Conservation (phyloP, 2,113 vertebrate species). For the Alligator mississippiensis region DNA sequence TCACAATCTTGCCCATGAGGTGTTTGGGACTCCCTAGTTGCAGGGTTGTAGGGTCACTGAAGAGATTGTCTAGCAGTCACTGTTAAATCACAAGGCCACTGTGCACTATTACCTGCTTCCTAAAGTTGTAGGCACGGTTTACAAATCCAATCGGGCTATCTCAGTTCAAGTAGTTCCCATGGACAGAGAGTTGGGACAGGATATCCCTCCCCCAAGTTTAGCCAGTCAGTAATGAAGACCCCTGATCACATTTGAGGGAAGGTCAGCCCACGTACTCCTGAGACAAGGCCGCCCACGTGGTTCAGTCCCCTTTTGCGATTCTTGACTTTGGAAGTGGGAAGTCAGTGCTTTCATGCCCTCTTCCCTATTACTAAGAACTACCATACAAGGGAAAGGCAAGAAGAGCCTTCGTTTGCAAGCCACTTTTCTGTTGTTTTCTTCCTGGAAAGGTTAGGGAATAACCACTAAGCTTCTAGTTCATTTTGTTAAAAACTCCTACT, state of each 20-base stretch:
- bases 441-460: no score
- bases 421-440: background rate
- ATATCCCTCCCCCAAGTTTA: no score
- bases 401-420: background rate
- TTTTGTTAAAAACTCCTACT: no score
- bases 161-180: no score
- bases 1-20: background rate
- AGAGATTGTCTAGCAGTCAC: background rate
- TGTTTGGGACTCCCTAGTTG: background rate
- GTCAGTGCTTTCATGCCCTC: background rate
- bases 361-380: background rate
- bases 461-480: no score
- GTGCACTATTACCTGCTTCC: no score
- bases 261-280: background rate
- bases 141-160: no score
- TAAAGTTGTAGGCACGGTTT: no score
- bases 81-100: no score
- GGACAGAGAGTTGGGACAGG: no score
- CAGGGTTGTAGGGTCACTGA: background rate
- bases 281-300: background rate
- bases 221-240: no score
- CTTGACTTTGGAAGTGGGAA: conserved; percentile 55
- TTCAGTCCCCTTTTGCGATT: conserved; percentile 14
- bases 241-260: background rate
- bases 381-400: background rate